Evolutionary conservation across 2,797 vertebrate genomes (phyloP), one percentile per base, ranked within the genome.

Genomic region (Eutrigla gurnardus): DNA sequence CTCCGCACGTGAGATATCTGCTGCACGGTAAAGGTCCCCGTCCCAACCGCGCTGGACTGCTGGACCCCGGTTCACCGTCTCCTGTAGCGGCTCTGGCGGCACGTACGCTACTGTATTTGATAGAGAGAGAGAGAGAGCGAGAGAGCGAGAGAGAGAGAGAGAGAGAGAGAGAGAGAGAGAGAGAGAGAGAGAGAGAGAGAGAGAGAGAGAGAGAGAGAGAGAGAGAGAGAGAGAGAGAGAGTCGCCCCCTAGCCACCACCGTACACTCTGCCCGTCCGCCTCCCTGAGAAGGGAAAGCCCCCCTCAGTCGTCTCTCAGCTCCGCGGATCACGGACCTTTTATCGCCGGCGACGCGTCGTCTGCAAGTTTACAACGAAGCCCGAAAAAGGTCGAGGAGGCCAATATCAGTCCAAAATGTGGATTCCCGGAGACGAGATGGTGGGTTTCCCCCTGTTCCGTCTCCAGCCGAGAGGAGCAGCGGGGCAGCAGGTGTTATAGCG

Each of bases 111-210:
- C 88, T 85, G 86, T 85, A 86, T 80, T 25, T 54, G 33, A 55
- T 12, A 54, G 61, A 25, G 85, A 62, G 91, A 81, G 72, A 39
- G 54, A 85, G 82, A 83, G 88, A 91, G 83, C 84, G 88, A 86
- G 86, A 80, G 91, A 49, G 64, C 39, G 76, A 58, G 13, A 65
- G 74, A 75, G 76, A 59, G 75, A 40, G 77, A 58, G 70, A 73
- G 81, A 58, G 73, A 17, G 53, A 40, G 73, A 52, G 62, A 50
- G 65, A 14, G 62, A 58, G 75, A 55, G 59, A 42, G 75, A 50
- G 78, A 53, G 77, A 62, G 71, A 46, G 68, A 52, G 73, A 35
- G 65, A 58, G 65, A 54, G 75, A 50, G 70, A 57, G 85, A 18
- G 72, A 12, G 80, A 39, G 65, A 1, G 49, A 63, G 91, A 82